Evolutionary conservation across 2,113 vertebrate species (phyloP), one percentile per base, ranked within the genome.

Genomic region (Rattus rattus): DNA sequence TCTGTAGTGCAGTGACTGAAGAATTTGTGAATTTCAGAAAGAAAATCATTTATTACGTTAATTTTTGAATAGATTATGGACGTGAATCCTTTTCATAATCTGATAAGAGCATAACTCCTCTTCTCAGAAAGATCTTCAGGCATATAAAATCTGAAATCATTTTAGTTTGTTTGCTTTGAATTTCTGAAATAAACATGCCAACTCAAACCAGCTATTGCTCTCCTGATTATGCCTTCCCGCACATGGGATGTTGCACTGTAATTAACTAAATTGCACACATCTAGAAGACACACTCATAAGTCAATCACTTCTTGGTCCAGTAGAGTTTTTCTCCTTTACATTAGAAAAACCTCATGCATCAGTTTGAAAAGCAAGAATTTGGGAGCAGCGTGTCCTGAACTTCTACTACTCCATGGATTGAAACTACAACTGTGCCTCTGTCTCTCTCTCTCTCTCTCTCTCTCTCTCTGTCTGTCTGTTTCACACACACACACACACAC

Each of bases 241-340:
- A 26, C 70, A 47, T 54, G 63, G 95, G 81, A 70, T 86, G 88
- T 22, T 90, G 73, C 33, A 87, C 0, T 47, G 16, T 49, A 96
- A 52, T 90, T 85, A 91, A 24, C 47, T 26, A 95, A 97, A 87
- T 16, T 76, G 19, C 10, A 19, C 8, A 93, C 12, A 17, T 77
- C 26, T 54, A 43, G 61, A 96, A 96, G 33, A 16, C 61, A 8
- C 47, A 6, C 2, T 43, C 5, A 0, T 65, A 88, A 94, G 33
- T 43, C 30, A 94, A 89, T 2, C n/a, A 84, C 0, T 30, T 14
- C 80, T 14, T 89, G 36, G 24, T 72, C 19, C 76, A 79, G 10
- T 47, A 12, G 13, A 76, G 7, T 43, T 63, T 54, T 69, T 73
- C 96, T 67, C 92, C 90, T 91, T 95, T 94, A 97, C 97, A 77